These are phyloP conservation scores for Todiramphus saurophagus DNA, from an alignment of 2,113 vertebrate species.

Conservation along the genomic window DNA sequence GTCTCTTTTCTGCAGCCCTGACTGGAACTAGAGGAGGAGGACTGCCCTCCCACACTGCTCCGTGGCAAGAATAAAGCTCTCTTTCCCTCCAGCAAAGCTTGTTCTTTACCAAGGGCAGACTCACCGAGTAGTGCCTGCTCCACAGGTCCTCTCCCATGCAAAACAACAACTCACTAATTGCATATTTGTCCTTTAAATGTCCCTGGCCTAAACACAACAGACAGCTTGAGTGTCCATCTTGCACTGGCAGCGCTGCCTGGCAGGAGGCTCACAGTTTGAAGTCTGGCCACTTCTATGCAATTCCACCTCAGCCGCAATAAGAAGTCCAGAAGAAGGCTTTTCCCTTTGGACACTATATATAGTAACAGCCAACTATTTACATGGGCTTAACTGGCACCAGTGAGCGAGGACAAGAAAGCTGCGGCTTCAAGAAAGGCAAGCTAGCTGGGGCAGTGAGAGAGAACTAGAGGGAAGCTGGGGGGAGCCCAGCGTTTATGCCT, in stretches of 20 bases:
- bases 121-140: neutral
- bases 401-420: neutral
- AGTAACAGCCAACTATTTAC: neutral
- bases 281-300: neutral
- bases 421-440: neutral
- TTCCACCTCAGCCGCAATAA: neutral
- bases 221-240: slow-evolving; percentile 25
- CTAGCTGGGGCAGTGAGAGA: neutral
- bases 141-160: neutral
- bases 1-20: neutral
- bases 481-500: neutral
- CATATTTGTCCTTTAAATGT: slow-evolving; percentile 33
- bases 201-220: slow-evolving; percentile 21
- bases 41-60: neutral
- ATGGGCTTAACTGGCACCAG: neutral
- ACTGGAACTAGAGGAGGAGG: neutral
- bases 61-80: neutral
- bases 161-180: slow-evolving; percentile 37
- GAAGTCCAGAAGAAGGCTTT: neutral
- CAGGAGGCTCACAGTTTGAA: slow-evolving; percentile 38
- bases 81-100: neutral
- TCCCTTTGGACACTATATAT: neutral
- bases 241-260: slow-evolving; percentile 28
- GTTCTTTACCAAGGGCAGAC: neutral
- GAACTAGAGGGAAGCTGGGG: neutral